A percentile compares a stretch with the other conserved stretches of the same genome.
These are phyloP conservation scores for Neoitamus cyanurus DNA, from an alignment of 2,888 invertebrate genomes.

Conservation along the genomic window DNA sequence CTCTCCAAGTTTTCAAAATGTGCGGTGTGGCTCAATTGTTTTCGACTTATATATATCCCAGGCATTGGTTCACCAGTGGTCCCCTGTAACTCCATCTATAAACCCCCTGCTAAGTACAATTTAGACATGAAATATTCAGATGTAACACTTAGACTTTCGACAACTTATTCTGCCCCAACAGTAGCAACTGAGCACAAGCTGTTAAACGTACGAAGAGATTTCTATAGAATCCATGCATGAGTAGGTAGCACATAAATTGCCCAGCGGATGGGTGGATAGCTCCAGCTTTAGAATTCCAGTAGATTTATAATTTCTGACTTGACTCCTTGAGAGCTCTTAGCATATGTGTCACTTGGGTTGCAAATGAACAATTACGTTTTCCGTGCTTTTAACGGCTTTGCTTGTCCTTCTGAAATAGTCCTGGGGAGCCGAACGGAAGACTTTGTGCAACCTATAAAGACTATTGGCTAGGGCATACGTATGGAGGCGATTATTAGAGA, in stretches of 20 bases:
- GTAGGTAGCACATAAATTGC: conserved; percentile 18
- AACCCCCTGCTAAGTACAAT: too few relatives aligned
- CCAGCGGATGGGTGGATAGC: conserved; percentile 3
- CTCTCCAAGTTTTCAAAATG: too few relatives aligned
- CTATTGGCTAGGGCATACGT: too few relatives aligned
- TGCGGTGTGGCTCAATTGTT: too few relatives aligned
- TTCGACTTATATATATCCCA: too few relatives aligned
- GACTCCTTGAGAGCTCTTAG: conserved; percentile 36
- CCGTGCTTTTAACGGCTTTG: conserved; percentile 29
- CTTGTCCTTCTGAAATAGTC: conserved; percentile 30
- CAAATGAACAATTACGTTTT: conserved; percentile 30
- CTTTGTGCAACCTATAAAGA: not conserved
- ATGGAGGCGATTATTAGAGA: not conserved
- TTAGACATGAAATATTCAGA: conserved; percentile 22
- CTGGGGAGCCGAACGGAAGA: not conserved
- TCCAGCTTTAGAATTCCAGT: not conserved
- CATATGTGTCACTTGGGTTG: conserved; percentile 31
- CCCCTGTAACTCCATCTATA: too few relatives aligned
- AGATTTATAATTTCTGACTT: conserved; percentile 43
- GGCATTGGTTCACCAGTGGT: too few relatives aligned
- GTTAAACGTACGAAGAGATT: conserved; percentile 10
- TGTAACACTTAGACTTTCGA: conserved; percentile 43
- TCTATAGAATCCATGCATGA: conserved; percentile 34
- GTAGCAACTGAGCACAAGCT: conserved; percentile 26
- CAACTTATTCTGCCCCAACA: conserved; percentile 35